Evolutionary conservation across 1,140 invertebrate species (phyloP).

Genomic region (Drosophila kanapiae): DNA sequence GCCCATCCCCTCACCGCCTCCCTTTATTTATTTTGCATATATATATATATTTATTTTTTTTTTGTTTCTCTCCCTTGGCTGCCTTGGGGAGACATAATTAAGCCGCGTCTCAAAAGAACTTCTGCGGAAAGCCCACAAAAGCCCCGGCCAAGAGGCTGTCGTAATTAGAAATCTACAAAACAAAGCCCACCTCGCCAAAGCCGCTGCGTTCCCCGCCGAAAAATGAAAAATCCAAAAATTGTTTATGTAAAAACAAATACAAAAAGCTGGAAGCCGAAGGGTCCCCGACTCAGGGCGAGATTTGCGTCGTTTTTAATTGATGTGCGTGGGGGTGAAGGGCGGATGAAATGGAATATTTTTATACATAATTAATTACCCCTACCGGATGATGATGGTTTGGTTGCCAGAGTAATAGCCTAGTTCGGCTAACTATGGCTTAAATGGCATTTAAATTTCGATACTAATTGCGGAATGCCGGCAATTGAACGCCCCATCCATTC

Average conservation of each 20-base stretch:
- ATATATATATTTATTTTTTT: neutral
- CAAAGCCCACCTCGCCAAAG: constrained; percentile 2
- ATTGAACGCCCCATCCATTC: too few species aligned
- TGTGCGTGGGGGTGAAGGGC: neutral
- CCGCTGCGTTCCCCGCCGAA: neutral
- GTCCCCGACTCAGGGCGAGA: constrained; percentile 15
- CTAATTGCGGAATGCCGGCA: constrained; percentile 2
- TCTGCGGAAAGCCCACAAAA: constrained; percentile 71
- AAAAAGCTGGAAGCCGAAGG: constrained; percentile 14
- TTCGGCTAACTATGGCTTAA: constrained; percentile 60
- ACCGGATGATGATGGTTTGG: constrained; percentile 7
- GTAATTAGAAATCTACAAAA: constrained; percentile 76
- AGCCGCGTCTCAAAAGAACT: constrained; percentile 66
- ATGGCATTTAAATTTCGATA: constrained; percentile 26
- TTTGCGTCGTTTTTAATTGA: constrained; percentile 51
- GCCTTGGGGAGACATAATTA: constrained; percentile 71
- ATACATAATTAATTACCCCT: constrained; percentile 76
- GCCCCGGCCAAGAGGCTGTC: constrained; percentile 41
- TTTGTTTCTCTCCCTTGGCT: constrained; percentile 17
- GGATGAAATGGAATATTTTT: constrained; percentile 42
- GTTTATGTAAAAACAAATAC: constrained; percentile 40
- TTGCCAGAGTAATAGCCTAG: constrained; percentile 19
- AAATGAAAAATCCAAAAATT: constrained; percentile 28
- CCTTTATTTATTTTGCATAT: constrained; percentile 15
- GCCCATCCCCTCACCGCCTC: neutral